phyloP scores from a whole-genome alignment of 2,113 vertebrate genomes.

The Asarcornis scutulata region DNA sequence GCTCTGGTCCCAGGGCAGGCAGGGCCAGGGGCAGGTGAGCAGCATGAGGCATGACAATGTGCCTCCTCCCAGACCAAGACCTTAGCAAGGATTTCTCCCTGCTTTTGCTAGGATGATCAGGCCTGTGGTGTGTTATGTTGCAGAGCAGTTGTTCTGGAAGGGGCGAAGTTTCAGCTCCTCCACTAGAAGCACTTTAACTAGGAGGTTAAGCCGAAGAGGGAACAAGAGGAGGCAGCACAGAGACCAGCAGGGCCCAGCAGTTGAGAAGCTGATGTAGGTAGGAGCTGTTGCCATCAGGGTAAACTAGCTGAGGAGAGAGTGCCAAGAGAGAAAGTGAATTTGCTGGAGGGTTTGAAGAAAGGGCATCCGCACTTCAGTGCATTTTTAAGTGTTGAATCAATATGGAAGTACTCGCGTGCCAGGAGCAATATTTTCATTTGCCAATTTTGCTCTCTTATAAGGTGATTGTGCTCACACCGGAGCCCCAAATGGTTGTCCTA shows the following conservation, averaged over 20 bases:
- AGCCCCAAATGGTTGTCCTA: background rate
- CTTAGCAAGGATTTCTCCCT: background rate
- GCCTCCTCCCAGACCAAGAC: background rate
- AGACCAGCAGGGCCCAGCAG: background rate
- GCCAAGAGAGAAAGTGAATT: conserved; percentile 10
- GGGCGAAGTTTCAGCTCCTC: background rate
- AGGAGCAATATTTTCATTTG: conserved; percentile 23
- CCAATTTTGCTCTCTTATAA: background rate
- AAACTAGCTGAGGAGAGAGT: background rate
- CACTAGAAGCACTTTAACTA: background rate
- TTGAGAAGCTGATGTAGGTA: background rate
- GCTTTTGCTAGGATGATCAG: background rate
- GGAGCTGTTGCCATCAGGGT: background rate
- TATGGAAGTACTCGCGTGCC: background rate
- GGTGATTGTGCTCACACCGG: background rate
- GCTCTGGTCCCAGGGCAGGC: background rate
- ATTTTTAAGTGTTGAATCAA: conserved; percentile 24
- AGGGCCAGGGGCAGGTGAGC: background rate
- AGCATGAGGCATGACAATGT: background rate
- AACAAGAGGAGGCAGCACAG: background rate
- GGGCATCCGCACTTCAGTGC: background rate
- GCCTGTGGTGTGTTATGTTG: background rate
- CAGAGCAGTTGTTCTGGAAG: background rate
- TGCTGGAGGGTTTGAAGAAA: conserved; percentile 14
- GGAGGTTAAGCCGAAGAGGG: background rate